Percentiles rank a stretch among this genome's conserved stretches.
Conservation (phyloP, 37 sponge, comb jelly and placozoan genomes). For the Cladorhizidae sp. region DNA sequence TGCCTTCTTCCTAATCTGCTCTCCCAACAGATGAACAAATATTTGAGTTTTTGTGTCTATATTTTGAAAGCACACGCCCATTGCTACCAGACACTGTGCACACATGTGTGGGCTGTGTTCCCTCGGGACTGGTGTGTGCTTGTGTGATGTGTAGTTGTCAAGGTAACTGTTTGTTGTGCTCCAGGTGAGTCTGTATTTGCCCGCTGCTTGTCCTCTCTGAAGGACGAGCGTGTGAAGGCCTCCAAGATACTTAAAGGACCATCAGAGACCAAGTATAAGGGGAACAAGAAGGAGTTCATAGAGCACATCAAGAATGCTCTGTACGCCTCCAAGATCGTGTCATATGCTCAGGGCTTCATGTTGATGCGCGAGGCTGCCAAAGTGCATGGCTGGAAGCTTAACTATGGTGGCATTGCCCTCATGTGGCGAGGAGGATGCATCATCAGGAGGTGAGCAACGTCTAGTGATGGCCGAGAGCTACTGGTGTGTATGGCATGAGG, state of each 20-base stretch:
- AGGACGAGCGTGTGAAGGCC: constrained; percentile 86
- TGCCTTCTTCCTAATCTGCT: too few species aligned
- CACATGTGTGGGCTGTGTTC: too few species aligned
- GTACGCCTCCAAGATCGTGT: constrained; percentile 97
- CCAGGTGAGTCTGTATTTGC: constrained; percentile 96
- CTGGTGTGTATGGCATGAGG: background rate
- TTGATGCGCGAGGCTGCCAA: constrained; percentile 91
- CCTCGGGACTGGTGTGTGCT: too few species aligned
- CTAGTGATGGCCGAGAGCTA: too few species aligned
- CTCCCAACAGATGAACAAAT: too few species aligned
- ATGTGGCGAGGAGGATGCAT: constrained; percentile 99
- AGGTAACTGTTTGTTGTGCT: background rate
- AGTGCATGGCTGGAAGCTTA: constrained; percentile 86
- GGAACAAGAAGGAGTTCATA: constrained; percentile 79
- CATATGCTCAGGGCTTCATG: constrained; percentile 99
- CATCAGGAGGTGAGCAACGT: constrained; percentile 80
- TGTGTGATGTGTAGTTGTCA: background rate
- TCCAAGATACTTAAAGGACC: constrained; percentile 81
- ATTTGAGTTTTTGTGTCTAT: too few species aligned
- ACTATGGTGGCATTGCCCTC: constrained; percentile 97
- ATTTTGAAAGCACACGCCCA: too few species aligned
- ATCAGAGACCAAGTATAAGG: constrained; percentile 27
- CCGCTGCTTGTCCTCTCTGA: constrained; percentile 90
- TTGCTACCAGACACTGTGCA: too few species aligned
- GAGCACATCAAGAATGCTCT: constrained; percentile 92